Percentiles rank a stretch among this genome's conserved stretches.
phyloP scores from a whole-genome alignment of 2,797 vertebrate genomes.

The Scyliorhinus canicula region DNA sequence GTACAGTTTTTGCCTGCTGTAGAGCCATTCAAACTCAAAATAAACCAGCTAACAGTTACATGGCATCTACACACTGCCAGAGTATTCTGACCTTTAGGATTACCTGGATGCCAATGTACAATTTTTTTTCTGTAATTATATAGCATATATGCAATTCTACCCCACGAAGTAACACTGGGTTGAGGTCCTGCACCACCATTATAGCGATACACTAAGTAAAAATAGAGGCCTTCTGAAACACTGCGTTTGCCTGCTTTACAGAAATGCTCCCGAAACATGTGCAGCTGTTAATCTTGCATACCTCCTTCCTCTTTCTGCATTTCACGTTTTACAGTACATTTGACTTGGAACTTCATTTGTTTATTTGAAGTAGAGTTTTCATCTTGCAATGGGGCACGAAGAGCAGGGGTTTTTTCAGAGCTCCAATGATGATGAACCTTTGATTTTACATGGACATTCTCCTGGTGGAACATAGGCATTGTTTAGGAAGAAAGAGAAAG shows the following conservation, averaged over 20 bases:
- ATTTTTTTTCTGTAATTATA: not conserved
- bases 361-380: constrained; percentile 67
- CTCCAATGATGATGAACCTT: constrained; percentile 69
- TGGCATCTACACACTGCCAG: not conserved
- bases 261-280: not conserved
- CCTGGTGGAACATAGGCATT: constrained; percentile 57
- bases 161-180: not conserved
- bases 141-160: not conserved
- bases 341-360: constrained; percentile 66
- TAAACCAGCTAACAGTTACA: not conserved
- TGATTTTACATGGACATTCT: constrained; percentile 68
- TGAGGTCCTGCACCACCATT: not conserved
- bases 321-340: constrained; percentile 57
- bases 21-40: not conserved
- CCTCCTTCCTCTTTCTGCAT: constrained; percentile 65
- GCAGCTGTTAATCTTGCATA: constrained; percentile 48
- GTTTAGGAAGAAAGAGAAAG: not conserved
- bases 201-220: not conserved
- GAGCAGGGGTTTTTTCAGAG: constrained; percentile 60
- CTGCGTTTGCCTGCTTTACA: not conserved
- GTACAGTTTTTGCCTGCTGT: not conserved
- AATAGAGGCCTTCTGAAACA: not conserved
- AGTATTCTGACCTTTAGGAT: not conserved
- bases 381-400: constrained; percentile 67
- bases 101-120: not conserved